Conservation (phyloP, 2,797 vertebrate species). For the Catharus ustulatus region DNA sequence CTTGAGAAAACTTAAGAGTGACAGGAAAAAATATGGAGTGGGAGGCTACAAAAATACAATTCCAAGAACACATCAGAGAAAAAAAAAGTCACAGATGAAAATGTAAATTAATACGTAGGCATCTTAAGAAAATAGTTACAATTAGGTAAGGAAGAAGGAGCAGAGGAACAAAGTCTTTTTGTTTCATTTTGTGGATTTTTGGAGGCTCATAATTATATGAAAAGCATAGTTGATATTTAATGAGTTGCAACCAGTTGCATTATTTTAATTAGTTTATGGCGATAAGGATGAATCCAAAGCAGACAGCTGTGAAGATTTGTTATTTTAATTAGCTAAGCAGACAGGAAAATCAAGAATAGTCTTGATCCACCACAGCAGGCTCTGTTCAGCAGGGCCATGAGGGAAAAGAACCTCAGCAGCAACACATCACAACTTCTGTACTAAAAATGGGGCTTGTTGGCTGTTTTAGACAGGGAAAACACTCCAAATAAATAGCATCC, state of each 20-base stretch:
- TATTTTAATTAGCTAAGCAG: conserved; percentile 79
- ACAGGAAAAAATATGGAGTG: neutral
- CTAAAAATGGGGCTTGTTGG: conserved; percentile 36
- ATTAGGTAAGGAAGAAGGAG: neutral
- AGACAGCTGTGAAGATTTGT: conserved; percentile 76
- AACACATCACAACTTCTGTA: neutral
- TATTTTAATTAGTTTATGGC: conserved; percentile 77
- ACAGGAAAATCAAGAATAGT: conserved; percentile 65
- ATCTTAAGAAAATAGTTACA: neutral
- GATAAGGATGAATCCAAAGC: conserved; percentile 72
- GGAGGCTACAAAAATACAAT: neutral
- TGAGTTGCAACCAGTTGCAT: conserved; percentile 61
- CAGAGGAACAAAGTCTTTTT: neutral
- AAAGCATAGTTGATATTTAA: conserved; percentile 65
- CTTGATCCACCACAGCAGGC: conserved; percentile 36
- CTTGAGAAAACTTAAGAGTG: neutral
- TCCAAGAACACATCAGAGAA: neutral
- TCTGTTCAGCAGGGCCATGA: conserved; percentile 11
- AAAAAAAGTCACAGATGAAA: neutral
- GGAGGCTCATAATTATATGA: neutral
- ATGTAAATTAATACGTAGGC: neutral
- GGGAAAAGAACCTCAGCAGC: conserved; percentile 32
- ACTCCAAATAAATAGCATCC: conserved; percentile 14
- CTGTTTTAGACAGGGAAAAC: conserved; percentile 47
- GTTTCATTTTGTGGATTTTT: neutral